A percentile compares a stretch with the other conserved stretches of the same genome.
phyloP scores from a whole-genome alignment of 2,797 vertebrate genomes.

The Manis crassicaudata region DNA sequence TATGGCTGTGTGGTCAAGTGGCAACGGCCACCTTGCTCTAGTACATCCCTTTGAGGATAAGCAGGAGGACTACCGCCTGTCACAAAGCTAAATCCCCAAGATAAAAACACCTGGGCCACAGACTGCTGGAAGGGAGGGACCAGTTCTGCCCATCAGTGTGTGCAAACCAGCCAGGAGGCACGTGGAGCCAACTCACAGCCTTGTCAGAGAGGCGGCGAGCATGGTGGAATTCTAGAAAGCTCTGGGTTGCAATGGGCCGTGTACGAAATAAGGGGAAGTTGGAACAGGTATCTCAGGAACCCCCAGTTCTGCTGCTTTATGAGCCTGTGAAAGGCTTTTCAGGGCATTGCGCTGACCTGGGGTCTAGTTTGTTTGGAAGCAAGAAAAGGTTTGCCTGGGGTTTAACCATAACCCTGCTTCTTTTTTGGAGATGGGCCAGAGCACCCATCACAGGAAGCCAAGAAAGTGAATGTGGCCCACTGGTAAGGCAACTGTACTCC shows the following conservation, averaged over 20 bases:
- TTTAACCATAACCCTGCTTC: neutral
- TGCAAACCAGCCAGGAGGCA: neutral
- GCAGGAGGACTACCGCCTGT: conserved; percentile 42
- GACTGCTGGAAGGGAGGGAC: neutral
- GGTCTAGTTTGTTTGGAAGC: neutral
- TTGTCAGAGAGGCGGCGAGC: neutral
- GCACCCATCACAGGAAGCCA: neutral
- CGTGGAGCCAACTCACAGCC: neutral
- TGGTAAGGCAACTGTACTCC: neutral
- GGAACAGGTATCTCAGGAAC: neutral
- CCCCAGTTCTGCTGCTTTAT: neutral
- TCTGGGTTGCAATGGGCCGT: neutral
- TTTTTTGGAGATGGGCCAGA: neutral
- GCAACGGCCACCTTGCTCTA: neutral
- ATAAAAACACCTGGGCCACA: neutral
- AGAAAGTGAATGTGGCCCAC: neutral
- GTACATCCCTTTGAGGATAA: conserved; percentile 9
- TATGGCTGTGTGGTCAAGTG: neutral
- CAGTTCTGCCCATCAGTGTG: neutral
- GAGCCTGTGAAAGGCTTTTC: neutral
- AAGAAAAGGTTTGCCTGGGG: neutral
- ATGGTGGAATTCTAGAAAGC: neutral
- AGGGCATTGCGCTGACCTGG: neutral
- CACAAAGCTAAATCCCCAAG: neutral
- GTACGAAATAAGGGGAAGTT: neutral